Percentiles rank a stretch among this genome's conserved stretches.
Evolutionary conservation across 2,888 invertebrate species (phyloP).

Genomic region (Acronicta alni): DNA sequence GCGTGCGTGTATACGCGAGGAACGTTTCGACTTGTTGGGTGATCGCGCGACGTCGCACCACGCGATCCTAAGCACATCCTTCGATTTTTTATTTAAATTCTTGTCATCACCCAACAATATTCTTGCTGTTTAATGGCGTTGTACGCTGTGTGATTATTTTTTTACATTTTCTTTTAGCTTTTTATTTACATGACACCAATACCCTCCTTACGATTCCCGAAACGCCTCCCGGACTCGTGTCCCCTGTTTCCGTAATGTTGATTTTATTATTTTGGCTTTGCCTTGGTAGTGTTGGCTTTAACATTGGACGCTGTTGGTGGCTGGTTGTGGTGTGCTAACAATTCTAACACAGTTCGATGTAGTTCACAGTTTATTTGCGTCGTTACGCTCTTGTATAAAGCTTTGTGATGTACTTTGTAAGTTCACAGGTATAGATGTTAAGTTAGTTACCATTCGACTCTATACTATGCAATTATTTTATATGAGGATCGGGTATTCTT

Average conservation of each 20-base stretch:
- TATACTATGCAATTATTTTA: conserved; percentile 37
- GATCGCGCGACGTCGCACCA: conserved; percentile 77
- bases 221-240: conserved; percentile 87
- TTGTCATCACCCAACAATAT: conserved; percentile 83
- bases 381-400: conserved; percentile 77
- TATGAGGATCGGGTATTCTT: conserved; percentile 41
- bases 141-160: conserved; percentile 86
- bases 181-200: conserved; percentile 69
- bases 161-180: conserved; percentile 81
- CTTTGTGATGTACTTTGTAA: conserved; percentile 67
- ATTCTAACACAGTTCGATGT: conserved; percentile 80
- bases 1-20: conserved; percentile 81
- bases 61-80: conserved; percentile 75
- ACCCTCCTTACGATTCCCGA: conserved; percentile 65
- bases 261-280: conserved; percentile 85
- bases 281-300: conserved; percentile 88
- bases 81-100: conserved; percentile 62
- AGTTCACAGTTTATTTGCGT: conserved; percentile 80
- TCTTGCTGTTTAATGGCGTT: conserved; percentile 85
- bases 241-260: conserved; percentile 88
- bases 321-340: conserved; percentile 87
- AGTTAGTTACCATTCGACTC: conserved; percentile 35
- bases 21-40: conserved; percentile 82
- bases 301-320: conserved; percentile 82
- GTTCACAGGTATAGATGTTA: conserved; percentile 55